Evolutionary conservation across 1,140 invertebrate species (phyloP).

Genomic region (Nebria ingens): DNA sequence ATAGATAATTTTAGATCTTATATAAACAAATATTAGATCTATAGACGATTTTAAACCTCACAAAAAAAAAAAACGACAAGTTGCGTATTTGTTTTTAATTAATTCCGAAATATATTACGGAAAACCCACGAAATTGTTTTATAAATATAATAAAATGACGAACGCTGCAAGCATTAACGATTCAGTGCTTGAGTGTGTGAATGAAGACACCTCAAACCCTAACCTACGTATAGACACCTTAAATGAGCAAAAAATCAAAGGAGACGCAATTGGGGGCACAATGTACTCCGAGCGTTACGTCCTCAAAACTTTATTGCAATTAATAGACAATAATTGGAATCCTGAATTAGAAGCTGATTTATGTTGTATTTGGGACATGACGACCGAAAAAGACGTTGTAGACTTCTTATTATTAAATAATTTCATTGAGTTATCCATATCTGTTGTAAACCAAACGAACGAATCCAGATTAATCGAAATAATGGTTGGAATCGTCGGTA

Average conservation of each 20-base stretch:
- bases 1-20: too few species aligned
- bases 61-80: too few species aligned
- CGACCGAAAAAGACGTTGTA: slow-evolving; percentile 56
- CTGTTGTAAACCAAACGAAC: slow-evolving; percentile 35
- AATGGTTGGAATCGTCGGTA: slow-evolving; percentile 58
- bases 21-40: too few species aligned
- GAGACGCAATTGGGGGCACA: slow-evolving; percentile 63
- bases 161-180: too few species aligned
- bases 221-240: too few species aligned
- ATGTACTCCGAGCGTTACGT: slow-evolving; percentile 65
- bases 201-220: background rate
- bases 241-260: slow-evolving; percentile 41
- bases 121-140: too few species aligned
- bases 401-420: slow-evolving; percentile 53
- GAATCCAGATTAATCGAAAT: slow-evolving; percentile 56
- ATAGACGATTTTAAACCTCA: too few species aligned
- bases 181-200: too few species aligned
- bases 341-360: slow-evolving; percentile 54
- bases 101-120: too few species aligned
- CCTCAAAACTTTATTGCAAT: slow-evolving; percentile 49
- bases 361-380: slow-evolving; percentile 70
- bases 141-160: too few species aligned
- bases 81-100: too few species aligned
- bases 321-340: slow-evolving; percentile 37
- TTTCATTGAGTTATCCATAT: slow-evolving; percentile 45